Base-by-base conservation (phyloP, 1,140 invertebrate genomes). In the Drosophila bocki region DNA sequence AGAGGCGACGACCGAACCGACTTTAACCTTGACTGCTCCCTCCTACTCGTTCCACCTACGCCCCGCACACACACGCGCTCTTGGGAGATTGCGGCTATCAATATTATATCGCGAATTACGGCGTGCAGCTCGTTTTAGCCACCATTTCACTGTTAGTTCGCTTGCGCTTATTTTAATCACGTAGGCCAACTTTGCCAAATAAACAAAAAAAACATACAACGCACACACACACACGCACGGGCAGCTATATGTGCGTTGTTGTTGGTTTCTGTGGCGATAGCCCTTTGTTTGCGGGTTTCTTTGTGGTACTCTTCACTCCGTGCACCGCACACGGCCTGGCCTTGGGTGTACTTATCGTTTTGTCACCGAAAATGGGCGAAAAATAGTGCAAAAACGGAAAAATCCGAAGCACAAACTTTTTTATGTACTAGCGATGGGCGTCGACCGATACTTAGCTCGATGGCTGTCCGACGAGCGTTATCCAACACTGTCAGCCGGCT, bases 131-230 rank as follows among this genome's bases (percentile, higher is more conserved):
- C 53, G 41, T 80, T 57, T 75, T 79, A 65, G 76, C 77, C 78
- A 62, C 65, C 64, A 81, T 65, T 74, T 48, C 74, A 71, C 69
- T 67, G 63, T 70, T 57, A 51, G 62, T 64, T 56, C 53, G 37
- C 67, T 72, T 74, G 61, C 50, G 59, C 47, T 56, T 84, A 82
- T 82, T 90, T 91, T 86, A 85, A 90, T 90, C 85, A 90, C 85
- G 85, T 90, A 90, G 86, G 86, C 85, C 78, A 84, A 72, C 19
- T 60, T 35, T 29, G 71, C 65, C 64, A 78, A 86, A 87, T 60
- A 68, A 58, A 77, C 53, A 75, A 86, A 67, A 81, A 79, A 60
- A 87, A 81, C 61, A 78, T 12, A 62, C 62, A 78, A 54, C 56
- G 44, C 75, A 60, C 72, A 48, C 47, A 76, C 54, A 76, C 54